Percentiles rank a stretch among this genome's conserved stretches.
Evolutionary conservation across 2,888 invertebrate genomes (phyloP).

Genomic region (Temnothorax unifasciatus): DNA sequence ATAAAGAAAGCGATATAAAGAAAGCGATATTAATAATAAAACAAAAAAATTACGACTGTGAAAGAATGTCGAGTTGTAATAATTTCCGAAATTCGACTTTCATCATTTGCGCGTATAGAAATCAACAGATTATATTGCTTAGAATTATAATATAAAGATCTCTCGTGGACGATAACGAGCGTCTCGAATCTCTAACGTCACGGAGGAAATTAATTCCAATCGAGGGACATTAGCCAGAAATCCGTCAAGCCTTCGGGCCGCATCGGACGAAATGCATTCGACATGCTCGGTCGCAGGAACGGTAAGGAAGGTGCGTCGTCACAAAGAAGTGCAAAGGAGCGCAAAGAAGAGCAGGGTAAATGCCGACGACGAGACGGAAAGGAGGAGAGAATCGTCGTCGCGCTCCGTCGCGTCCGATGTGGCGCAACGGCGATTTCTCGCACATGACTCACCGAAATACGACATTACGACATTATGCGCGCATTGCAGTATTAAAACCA

Average conservation of each 20-base stretch:
- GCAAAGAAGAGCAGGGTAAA: slow-evolving; percentile 2
- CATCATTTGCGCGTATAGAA: not conserved
- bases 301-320: slow-evolving; percentile 1
- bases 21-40: not conserved
- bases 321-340: not conserved
- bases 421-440: slow-evolving; percentile 75
- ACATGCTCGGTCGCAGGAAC: slow-evolving; percentile 6
- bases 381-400: slow-evolving; percentile 56
- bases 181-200: not conserved
- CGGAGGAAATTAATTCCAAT: slow-evolving; percentile 5
- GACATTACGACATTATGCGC: slow-evolving; percentile 75
- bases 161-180: not conserved
- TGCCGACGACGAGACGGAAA: not conserved
- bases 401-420: slow-evolving; percentile 75
- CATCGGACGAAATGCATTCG: slow-evolving; percentile 35
- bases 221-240: slow-evolving; percentile 4
- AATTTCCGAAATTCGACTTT: not conserved
- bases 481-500: slow-evolving; percentile 68
- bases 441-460: slow-evolving; percentile 83
- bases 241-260: slow-evolving; percentile 4
- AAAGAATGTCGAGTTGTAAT: not conserved
- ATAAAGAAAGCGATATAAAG: too few species aligned
- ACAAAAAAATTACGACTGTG: not conserved
- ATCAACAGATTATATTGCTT: not conserved
- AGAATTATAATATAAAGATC: not conserved